Evolutionary conservation across 2,113 vertebrate species (phyloP).

Genomic region (Felis catus): DNA sequence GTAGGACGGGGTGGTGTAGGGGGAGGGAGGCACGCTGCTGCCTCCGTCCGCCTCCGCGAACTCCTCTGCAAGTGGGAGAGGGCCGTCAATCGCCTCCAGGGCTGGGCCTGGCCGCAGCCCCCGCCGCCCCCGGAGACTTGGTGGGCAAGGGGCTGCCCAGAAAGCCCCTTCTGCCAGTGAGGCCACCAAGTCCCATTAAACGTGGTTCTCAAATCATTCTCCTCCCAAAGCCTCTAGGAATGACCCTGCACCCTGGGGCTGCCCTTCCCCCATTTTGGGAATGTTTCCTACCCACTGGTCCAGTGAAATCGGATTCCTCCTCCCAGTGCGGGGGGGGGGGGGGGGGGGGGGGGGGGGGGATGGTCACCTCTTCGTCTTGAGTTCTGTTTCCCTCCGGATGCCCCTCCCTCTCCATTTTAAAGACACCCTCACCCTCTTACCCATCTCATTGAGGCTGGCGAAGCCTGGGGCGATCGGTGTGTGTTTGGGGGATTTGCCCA

Average conservation of each 20-base stretch:
- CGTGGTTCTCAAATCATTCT: not conserved
- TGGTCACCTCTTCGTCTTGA: not conserved
- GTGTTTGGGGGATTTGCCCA: conserved; percentile 94
- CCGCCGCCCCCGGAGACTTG: not conserved
- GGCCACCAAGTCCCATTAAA: not conserved
- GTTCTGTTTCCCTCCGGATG: not conserved
- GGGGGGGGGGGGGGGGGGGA: not conserved
- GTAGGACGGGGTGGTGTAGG: conserved; percentile 75
- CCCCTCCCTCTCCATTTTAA: not conserved
- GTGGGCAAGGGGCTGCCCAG: not conserved
- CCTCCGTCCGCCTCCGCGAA: conserved; percentile 66
- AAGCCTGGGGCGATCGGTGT: conserved; percentile 90
- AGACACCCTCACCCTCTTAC: conserved; percentile 83
- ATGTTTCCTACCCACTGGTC: not conserved
- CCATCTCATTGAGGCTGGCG: conserved; percentile 94
- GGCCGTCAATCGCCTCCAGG: not conserved
- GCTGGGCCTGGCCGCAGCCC: no score
- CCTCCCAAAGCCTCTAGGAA: not conserved
- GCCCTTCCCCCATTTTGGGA: not conserved
- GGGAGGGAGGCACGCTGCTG: conserved; percentile 69
- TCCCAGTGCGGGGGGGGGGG: rapidly evolving
- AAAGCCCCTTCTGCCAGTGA: not conserved
- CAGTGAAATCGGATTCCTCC: not conserved
- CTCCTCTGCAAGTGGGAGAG: conserved; percentile 76
- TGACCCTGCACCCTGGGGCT: not conserved